phyloP scores from a whole-genome alignment of 2,888 invertebrate species.

The Belgica antarctica region DNA sequence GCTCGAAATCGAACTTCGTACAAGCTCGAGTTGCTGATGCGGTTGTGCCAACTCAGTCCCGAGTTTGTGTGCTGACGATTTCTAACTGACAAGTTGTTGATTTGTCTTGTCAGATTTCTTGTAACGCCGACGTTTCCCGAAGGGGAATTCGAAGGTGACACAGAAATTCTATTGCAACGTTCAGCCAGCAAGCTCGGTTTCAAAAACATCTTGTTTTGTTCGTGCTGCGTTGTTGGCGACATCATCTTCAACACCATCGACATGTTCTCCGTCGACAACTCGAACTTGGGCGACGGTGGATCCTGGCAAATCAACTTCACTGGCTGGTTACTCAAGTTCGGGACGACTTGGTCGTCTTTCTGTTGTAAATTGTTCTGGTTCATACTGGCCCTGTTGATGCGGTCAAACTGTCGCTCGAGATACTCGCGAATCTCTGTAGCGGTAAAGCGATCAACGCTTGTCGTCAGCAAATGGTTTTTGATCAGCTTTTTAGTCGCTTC shows the following conservation, averaged over 20 bases:
- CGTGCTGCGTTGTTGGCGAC: conserved; percentile 13
- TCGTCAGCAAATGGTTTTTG: conserved; percentile 64
- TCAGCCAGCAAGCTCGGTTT: conserved; percentile 27
- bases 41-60: conserved; percentile 39
- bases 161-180: conserved; percentile 23
- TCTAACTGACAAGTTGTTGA: conserved; percentile 40
- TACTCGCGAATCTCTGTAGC: conserved; percentile 61
- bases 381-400: conserved; percentile 11
- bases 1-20: conserved; percentile 35
- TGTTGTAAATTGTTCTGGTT: neutral
- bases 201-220: conserved; percentile 31
- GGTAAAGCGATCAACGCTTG: conserved; percentile 65
- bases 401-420: conserved; percentile 45
- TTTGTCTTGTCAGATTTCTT: conserved; percentile 40
- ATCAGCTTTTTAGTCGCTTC: conserved; percentile 67
- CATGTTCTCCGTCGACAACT: conserved; percentile 30
- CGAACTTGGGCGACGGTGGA: conserved; percentile 25
- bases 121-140: conserved; percentile 25
- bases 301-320: conserved; percentile 21
- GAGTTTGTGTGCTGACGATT: conserved; percentile 38
- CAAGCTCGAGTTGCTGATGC: neutral
- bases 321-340: conserved; percentile 49
- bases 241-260: conserved; percentile 39
- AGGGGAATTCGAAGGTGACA: conserved; percentile 12
- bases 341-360: conserved; percentile 50